These are phyloP conservation scores for Himantopus leucocephalus DNA, from an alignment of 2,113 vertebrate species.

Conservation along the genomic window DNA sequence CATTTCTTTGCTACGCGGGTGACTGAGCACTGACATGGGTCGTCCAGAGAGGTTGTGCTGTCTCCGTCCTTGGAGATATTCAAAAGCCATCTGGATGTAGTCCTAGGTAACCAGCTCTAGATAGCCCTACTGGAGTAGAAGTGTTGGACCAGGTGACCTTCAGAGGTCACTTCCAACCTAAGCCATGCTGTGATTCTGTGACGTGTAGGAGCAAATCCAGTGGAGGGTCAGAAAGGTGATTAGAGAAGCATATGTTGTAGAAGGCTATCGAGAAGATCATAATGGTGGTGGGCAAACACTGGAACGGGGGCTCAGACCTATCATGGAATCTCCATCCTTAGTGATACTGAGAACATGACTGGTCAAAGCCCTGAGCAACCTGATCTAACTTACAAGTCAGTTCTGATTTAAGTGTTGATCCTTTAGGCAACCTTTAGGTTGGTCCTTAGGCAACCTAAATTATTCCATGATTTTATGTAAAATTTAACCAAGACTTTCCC, in stretches of 20 bases:
- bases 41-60: not conserved
- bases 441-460: not conserved
- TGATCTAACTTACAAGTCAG: not conserved
- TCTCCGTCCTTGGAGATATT: not conserved
- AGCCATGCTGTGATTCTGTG: not conserved
- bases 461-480: not conserved
- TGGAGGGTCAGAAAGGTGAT: not conserved
- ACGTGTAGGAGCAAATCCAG: not conserved
- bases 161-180: not conserved
- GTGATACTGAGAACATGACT: not conserved
- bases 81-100: not conserved
- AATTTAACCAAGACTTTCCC: not conserved
- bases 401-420: not conserved
- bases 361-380: not conserved
- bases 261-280: not conserved
- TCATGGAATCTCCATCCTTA: not conserved
- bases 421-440: not conserved
- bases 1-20: not conserved
- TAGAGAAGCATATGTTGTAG: not conserved
- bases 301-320: not conserved
- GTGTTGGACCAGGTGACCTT: not conserved
- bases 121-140: not conserved
- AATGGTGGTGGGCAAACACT: not conserved
- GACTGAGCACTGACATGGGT: not conserved
- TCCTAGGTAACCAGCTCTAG: not conserved